Evolutionary conservation across 64 coral and sea anemone genomes (phyloP).

Genomic region (Actinia tenebrosa): DNA sequence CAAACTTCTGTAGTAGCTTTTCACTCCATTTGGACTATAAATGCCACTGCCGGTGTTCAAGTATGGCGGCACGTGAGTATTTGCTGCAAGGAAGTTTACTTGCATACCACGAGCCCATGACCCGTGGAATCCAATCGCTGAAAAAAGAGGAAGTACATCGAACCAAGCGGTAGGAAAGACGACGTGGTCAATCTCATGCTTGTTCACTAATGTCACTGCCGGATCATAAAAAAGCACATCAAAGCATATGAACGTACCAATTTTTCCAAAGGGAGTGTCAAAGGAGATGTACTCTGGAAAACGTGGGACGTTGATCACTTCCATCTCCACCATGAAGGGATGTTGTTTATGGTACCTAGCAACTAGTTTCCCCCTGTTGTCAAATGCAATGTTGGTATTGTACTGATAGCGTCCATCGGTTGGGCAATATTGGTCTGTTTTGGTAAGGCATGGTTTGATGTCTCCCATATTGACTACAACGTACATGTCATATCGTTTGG

Average conservation of each 20-base stretch:
- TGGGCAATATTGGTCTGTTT: constrained; percentile 50
- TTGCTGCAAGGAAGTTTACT: no score
- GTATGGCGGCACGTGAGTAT: no score
- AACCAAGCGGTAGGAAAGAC: no score
- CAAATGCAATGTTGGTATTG: constrained; percentile 72
- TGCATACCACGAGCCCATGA: no score
- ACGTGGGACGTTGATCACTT: constrained; percentile 54
- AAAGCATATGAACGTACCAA: no score
- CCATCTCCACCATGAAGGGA: constrained; percentile 63
- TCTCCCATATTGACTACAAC: constrained; percentile 80
- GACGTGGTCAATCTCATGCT: no score
- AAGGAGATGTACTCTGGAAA: constrained; percentile 50
- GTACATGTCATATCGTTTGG: constrained; percentile 53
- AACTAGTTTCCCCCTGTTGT: constrained; percentile 35
- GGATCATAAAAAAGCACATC: no score
- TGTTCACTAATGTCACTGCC: no score
- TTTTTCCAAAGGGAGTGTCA: no score
- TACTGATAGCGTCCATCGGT: constrained; percentile 70
- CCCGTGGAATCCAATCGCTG: no score
- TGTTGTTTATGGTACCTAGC: constrained; percentile 78
- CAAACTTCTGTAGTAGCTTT: constrained; percentile 50
- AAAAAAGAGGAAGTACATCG: no score
- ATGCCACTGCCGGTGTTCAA: constrained; percentile 75
- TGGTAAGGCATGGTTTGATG: constrained; percentile 35
- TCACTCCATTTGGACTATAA: constrained; percentile 45